Conservation (phyloP, 2,797 vertebrate species). For the Siniperca obscura region DNA sequence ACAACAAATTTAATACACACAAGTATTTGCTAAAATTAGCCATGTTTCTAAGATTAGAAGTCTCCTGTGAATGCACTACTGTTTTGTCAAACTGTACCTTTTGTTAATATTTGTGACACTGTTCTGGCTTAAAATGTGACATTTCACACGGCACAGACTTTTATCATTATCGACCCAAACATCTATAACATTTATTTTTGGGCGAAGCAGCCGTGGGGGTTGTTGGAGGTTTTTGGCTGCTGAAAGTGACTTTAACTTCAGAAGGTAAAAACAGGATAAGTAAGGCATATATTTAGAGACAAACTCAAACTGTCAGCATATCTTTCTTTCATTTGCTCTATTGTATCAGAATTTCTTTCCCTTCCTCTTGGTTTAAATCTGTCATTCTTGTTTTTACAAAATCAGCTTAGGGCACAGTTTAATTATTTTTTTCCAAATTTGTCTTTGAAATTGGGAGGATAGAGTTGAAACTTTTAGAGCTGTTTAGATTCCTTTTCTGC, state of each 20-base stretch:
- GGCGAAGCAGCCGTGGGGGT: background rate
- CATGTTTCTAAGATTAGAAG: slow-evolving; percentile 65
- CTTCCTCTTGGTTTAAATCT: slow-evolving; percentile 6
- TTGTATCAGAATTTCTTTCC: background rate
- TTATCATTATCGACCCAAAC: slow-evolving; percentile 19
- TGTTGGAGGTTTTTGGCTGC: slow-evolving; percentile 26
- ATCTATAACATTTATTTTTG: slow-evolving; percentile 51
- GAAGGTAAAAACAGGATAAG: background rate
- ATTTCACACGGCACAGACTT: slow-evolving; percentile 29
- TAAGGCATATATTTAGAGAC: slow-evolving; percentile 36
- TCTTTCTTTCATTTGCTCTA: background rate
- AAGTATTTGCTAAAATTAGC: slow-evolving; percentile 30
- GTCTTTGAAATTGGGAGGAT: background rate
- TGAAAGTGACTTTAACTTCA: slow-evolving; percentile 14
- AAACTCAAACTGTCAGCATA: slow-evolving; percentile 18
- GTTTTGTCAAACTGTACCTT: slow-evolving; percentile 16
- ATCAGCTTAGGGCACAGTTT: background rate
- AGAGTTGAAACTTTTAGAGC: background rate
- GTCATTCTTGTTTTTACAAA: background rate
- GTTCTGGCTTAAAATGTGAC: slow-evolving; percentile 20
- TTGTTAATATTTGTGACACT: slow-evolving; percentile 20
- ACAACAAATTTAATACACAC: background rate
- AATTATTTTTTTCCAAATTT: background rate
- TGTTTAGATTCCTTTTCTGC: background rate
- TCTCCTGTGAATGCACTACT: background rate